Evolutionary conservation across 2,113 vertebrate genomes (phyloP).

Genomic region (Amazona guildingii): DNA sequence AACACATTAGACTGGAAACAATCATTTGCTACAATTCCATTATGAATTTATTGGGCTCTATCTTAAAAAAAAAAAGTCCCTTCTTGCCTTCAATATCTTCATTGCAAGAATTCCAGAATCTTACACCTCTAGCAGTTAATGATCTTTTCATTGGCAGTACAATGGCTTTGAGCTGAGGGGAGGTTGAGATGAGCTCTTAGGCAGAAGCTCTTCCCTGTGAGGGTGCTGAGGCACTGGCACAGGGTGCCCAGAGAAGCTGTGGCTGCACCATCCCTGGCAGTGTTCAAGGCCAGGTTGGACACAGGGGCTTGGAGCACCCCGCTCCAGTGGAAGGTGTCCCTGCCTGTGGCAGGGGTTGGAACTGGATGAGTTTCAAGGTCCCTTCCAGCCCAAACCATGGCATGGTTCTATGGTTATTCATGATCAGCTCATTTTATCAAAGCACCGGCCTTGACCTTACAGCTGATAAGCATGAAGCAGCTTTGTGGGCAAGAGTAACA

Average conservation of each 20-base stretch:
- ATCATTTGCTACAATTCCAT: accelerated
- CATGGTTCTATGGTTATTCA: not conserved
- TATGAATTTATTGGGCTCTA: not conserved
- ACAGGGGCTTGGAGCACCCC: not conserved
- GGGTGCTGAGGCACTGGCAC: not conserved
- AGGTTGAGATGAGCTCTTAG: not conserved
- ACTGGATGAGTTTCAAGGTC: not conserved
- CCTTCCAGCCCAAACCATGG: not conserved
- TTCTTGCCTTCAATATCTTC: not conserved
- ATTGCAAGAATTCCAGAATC: not conserved
- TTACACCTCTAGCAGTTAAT: not conserved
- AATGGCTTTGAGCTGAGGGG: not conserved
- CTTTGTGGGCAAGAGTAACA: not conserved
- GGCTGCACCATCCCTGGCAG: no score
- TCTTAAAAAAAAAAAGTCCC: not conserved
- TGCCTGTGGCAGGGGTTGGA: not conserved
- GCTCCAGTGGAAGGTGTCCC: not conserved
- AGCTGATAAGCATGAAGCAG: not conserved
- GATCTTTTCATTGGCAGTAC: not conserved
- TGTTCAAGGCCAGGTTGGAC: not conserved
- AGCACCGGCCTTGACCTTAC: not conserved
- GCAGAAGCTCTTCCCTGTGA: not conserved
- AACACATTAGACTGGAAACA: not conserved
- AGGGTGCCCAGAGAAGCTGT: not conserved
- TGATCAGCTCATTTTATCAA: not conserved